Evolutionary conservation across 64 coral and sea anemone species (phyloP).

Genomic region (Trachythela sp.): DNA sequence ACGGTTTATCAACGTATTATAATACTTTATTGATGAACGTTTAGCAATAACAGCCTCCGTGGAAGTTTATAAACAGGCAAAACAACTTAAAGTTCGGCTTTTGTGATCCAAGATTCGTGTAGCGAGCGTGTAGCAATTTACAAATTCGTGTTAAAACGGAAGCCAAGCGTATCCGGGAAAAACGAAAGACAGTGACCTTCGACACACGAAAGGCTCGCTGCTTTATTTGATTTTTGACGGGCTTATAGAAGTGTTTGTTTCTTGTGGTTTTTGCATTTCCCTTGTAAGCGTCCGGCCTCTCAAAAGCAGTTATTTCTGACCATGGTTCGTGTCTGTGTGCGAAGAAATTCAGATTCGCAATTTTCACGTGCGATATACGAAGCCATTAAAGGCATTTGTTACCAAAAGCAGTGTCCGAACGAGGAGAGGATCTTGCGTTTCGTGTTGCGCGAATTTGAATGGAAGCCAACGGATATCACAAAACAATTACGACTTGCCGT

Average conservation of each 20-base stretch:
- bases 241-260: not conserved
- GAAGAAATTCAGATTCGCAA: slow-evolving; percentile 75
- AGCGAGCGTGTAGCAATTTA: too few species aligned
- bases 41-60: too few species aligned
- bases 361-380: slow-evolving; percentile 75
- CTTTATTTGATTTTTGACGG: not conserved
- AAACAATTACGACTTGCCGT: slow-evolving; percentile 95
- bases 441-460: slow-evolving; percentile 77
- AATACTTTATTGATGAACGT: too few species aligned
- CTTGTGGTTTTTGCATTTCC: not conserved
- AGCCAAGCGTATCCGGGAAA: not conserved
- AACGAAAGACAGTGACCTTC: not conserved
- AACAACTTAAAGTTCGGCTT: too few species aligned
- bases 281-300: not conserved
- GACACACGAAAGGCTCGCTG: not conserved
- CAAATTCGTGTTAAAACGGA: not conserved
- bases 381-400: slow-evolving; percentile 64
- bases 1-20: too few species aligned
- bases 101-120: too few species aligned
- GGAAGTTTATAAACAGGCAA: too few species aligned
- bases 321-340: slow-evolving; percentile 76
- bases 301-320: not conserved
- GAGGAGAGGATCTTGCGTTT: slow-evolving; percentile 75
- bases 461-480: slow-evolving; percentile 67
- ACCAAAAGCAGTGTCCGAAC: slow-evolving; percentile 97